A percentile compares a stretch with the other conserved stretches of the same genome.
Conservation (phyloP, 2,113 vertebrate species). For the Myotis yumanensis region DNA sequence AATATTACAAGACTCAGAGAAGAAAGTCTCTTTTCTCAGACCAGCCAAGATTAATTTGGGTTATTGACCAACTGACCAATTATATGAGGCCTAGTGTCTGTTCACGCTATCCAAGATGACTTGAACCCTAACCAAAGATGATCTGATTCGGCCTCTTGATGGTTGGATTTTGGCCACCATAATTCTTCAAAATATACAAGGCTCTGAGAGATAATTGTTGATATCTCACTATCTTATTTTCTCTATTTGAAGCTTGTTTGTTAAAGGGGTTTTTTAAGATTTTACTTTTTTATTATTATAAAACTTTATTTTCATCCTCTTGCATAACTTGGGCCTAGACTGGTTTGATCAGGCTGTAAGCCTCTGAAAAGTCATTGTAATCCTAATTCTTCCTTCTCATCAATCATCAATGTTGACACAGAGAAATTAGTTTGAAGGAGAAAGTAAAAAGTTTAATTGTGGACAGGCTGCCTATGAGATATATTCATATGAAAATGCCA, state of each 20-base stretch:
- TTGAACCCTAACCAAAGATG: not conserved
- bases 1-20: not conserved
- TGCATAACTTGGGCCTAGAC: not conserved
- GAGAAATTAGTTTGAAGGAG: not conserved
- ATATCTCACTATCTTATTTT: not conserved
- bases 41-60: not conserved
- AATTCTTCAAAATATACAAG: not conserved
- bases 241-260: not conserved
- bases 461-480: not conserved
- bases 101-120: not conserved
- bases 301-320: not conserved
- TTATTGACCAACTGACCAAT: not conserved
- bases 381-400: not conserved
- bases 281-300: not conserved
- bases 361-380: not conserved
- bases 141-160: not conserved
- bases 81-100: not conserved
- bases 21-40: not conserved
- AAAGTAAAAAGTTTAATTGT: not conserved
- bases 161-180: not conserved
- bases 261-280: not conserved
- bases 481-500: not conserved
- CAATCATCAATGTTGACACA: not conserved
- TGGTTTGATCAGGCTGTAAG: not conserved
- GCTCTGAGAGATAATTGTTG: not conserved